These are phyloP conservation scores for Ganaspis sp. DNA, from an alignment of 1,140 invertebrate species.

Conservation along the genomic window DNA sequence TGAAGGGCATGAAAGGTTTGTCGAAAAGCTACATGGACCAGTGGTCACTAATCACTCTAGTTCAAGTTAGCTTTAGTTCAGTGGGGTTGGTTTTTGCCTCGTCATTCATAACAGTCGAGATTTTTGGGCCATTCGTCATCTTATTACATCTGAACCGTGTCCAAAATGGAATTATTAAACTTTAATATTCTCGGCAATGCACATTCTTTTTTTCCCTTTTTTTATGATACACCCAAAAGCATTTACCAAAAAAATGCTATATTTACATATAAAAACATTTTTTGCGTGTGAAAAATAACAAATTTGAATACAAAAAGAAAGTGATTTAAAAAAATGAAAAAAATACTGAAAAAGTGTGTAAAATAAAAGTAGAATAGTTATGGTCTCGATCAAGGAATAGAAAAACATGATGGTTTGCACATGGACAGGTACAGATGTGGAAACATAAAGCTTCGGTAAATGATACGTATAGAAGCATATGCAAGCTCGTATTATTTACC, in stretches of 20 bases:
- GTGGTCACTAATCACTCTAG: conserved; percentile 42
- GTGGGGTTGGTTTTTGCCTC: conserved; percentile 59
- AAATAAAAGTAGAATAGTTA: conserved; percentile 44
- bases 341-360: neutral
- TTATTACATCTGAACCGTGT: conserved; percentile 20
- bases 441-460: conserved; percentile 48
- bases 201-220: neutral
- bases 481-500: conserved; percentile 61
- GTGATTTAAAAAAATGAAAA: neutral
- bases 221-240: neutral
- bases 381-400: conserved; percentile 37
- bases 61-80: conserved; percentile 19
- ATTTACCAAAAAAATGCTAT: neutral
- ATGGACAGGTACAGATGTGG: conserved; percentile 37
- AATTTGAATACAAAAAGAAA: neutral
- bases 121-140: conserved; percentile 47
- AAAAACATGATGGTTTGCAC: conserved; percentile 43
- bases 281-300: too few relatives aligned
- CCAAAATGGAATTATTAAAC: neutral
- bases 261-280: too few relatives aligned
- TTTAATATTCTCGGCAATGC: neutral
- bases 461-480: conserved; percentile 49
- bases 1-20: conserved; percentile 41
- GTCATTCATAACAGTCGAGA: conserved; percentile 67
- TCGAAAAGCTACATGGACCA: conserved; percentile 56